These are phyloP conservation scores for Ptilorrhoa leucosticta DNA, from an alignment of 2,113 vertebrate genomes.

Conservation along the genomic window DNA sequence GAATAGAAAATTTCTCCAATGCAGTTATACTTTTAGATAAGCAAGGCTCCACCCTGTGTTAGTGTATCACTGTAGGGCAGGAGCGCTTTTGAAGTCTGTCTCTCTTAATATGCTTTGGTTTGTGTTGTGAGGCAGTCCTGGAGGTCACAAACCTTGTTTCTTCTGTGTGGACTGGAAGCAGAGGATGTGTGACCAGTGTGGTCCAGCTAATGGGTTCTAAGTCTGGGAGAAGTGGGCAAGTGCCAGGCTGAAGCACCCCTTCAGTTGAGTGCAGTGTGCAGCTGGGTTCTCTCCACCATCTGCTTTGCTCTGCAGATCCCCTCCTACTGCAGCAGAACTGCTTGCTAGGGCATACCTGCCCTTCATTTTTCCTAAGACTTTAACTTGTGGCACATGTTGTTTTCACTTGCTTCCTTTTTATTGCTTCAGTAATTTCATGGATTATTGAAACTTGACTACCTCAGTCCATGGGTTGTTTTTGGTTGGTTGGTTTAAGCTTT, in stretches of 20 bases:
- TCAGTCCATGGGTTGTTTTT: background rate
- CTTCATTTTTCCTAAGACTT: background rate
- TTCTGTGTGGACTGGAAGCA: background rate
- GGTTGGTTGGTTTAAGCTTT: background rate
- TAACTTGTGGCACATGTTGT: background rate
- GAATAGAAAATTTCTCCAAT: background rate
- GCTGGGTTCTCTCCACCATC: background rate
- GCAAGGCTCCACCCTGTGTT: background rate
- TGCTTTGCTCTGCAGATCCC: background rate
- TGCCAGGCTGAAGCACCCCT: background rate
- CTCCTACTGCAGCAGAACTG: background rate
- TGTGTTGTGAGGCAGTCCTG: background rate
- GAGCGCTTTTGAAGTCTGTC: background rate
- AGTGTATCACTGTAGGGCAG: background rate
- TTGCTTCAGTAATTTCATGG: background rate
- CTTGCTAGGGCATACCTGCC: background rate
- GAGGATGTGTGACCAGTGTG: background rate
- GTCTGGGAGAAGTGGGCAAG: accelerated
- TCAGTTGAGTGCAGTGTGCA: background rate
- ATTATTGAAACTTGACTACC: background rate
- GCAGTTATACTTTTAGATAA: background rate
- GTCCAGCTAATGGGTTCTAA: background rate
- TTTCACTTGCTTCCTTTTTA: background rate
- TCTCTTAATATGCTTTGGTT: background rate
- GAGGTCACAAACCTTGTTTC: background rate